A percentile compares a stretch with the other conserved stretches of the same genome.
These are phyloP conservation scores for Drosophila silvestris DNA, from an alignment of 2,888 invertebrate genomes.

Conservation along the genomic window DNA sequence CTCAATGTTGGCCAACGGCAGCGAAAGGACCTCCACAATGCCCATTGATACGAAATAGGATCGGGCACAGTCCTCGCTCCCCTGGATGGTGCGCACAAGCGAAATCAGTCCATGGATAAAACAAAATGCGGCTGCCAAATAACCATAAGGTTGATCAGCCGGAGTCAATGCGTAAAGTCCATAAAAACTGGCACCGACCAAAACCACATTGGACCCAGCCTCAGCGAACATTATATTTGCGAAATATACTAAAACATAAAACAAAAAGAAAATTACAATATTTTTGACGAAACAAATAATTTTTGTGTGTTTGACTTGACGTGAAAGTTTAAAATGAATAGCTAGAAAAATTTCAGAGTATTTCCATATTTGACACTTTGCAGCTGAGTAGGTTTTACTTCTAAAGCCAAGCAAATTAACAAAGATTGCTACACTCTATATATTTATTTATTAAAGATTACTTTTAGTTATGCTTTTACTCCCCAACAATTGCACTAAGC, in stretches of 20 bases:
- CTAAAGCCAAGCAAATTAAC: neutral
- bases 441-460: neutral
- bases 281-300: neutral
- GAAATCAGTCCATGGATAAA: constrained; percentile 68
- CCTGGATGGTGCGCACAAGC: constrained; percentile 34
- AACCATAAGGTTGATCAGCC: constrained; percentile 62
- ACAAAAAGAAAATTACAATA: neutral
- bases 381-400: neutral
- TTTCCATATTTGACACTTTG: too few relatives aligned
- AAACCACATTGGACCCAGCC: constrained; percentile 25
- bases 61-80: constrained; percentile 18
- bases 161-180: constrained; percentile 53
- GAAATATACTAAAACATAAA: neutral
- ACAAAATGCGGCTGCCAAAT: constrained; percentile 63
- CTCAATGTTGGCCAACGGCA: constrained; percentile 76
- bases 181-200: constrained; percentile 58
- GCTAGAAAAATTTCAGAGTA: accelerated
- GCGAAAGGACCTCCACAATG: constrained; percentile 63
- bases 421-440: neutral
- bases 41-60: constrained; percentile 46
- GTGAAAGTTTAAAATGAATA: neutral
- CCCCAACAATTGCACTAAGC: neutral
- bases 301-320: neutral
- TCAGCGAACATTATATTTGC: neutral
- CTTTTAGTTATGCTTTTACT: neutral